phyloP scores from a whole-genome alignment of 2,888 invertebrate genomes.

The Amblyjoppa fuscipennis region DNA sequence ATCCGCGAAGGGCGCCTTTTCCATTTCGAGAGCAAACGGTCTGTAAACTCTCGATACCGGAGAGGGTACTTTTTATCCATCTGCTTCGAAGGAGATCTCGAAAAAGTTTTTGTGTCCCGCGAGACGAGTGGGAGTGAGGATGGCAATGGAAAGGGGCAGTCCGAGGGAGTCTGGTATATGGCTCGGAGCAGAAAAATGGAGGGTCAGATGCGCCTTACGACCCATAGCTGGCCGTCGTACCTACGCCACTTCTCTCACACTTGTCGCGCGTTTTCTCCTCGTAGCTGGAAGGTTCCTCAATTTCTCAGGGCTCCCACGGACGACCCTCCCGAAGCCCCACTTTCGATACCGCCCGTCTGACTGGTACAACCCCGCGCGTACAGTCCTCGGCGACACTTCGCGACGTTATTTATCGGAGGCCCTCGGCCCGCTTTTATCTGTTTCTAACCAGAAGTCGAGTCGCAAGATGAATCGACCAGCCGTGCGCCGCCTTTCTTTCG shows the following conservation, averaged over 20 bases:
- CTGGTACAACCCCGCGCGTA: constrained; percentile 8
- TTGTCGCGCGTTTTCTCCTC: constrained; percentile 32
- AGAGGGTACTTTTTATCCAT: background rate
- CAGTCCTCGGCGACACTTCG: constrained; percentile 36
- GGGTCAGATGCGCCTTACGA: constrained; percentile 60
- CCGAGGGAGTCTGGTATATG: constrained; percentile 4
- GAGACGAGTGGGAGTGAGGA: constrained; percentile 28
- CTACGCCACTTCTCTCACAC: constrained; percentile 41
- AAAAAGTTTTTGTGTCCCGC: constrained; percentile 45
- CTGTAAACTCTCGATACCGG: constrained; percentile 57
- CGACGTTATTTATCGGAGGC: constrained; percentile 55
- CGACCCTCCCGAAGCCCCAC: constrained; percentile 55
- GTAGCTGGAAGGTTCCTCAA: constrained; percentile 39
- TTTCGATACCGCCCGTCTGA: constrained; percentile 43
- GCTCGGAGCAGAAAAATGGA: constrained; percentile 50
- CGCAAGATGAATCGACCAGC: constrained; percentile 44
- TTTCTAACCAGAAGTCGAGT: constrained; percentile 64
- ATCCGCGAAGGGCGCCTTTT: constrained; percentile 23
- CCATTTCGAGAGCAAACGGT: constrained; percentile 52
- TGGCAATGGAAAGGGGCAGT: background rate
- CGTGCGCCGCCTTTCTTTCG: constrained; percentile 12
- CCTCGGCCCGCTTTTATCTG: constrained; percentile 53
- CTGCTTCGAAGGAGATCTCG: constrained; percentile 37
- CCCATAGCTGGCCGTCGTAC: constrained; percentile 49
- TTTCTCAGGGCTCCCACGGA: constrained; percentile 53